Evolutionary conservation across 2,888 invertebrate species (phyloP).

Genomic region (Odontothrips loti): DNA sequence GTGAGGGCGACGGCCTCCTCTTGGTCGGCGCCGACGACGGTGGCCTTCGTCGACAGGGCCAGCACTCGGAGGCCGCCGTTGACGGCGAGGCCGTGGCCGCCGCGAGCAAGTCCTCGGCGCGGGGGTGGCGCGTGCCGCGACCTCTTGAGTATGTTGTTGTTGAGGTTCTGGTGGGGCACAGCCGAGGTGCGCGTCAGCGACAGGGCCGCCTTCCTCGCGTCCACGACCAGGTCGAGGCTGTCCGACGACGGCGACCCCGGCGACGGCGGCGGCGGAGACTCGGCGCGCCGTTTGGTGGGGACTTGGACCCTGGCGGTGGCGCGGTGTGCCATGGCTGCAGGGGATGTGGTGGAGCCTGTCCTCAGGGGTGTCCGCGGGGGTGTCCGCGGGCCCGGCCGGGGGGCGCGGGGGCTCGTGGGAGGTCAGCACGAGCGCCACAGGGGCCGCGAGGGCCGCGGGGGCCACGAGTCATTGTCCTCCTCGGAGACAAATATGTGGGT

Average conservation of each 20-base stretch:
- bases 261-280: neutral
- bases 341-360: neutral
- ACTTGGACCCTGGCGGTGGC: neutral
- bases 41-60: neutral
- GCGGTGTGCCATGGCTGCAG: neutral
- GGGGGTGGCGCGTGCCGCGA: neutral
- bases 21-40: neutral
- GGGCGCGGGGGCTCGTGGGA: neutral
- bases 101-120: neutral
- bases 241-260: neutral
- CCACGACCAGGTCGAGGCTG: constrained; percentile 12
- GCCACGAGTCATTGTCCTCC: constrained; percentile 17
- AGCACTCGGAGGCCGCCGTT: neutral
- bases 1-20: constrained; percentile 19
- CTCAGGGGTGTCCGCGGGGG: neutral
- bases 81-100: neutral
- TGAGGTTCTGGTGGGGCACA: constrained; percentile 13
- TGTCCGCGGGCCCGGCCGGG: neutral
- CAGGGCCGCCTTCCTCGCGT: neutral
- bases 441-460: too few relatives aligned
- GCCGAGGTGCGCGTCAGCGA: neutral
- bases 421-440: neutral
- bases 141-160: constrained; percentile 18
- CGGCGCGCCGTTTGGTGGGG: neutral
- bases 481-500: constrained; percentile 21